phyloP scores from a whole-genome alignment of 1,140 invertebrate genomes.

The Aradophagus sp. region DNA sequence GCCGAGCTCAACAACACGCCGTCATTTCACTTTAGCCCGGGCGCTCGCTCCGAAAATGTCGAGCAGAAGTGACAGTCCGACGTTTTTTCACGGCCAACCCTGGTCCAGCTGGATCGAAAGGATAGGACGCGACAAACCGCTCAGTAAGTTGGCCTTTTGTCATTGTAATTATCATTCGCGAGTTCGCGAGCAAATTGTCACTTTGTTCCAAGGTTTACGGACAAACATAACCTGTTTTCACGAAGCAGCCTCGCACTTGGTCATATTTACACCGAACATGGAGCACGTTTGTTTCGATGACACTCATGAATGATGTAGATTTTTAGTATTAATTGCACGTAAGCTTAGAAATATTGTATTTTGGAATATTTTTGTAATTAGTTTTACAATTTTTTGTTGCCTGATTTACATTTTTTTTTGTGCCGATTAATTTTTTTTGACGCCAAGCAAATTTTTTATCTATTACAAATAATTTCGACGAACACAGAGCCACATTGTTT shows the following conservation, averaged over 20 bases:
- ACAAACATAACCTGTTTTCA: conserved; percentile 36
- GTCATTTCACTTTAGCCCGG: conserved; percentile 21
- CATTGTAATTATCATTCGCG: not conserved
- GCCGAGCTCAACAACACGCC: conserved; percentile 3
- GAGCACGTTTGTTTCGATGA: too few relatives aligned
- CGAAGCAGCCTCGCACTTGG: conserved; percentile 1
- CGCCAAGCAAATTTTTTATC: too few relatives aligned
- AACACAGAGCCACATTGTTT: too few relatives aligned
- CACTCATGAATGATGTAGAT: not conserved
- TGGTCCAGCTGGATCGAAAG: conserved; percentile 74
- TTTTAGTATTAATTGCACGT: too few relatives aligned
- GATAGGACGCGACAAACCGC: conserved; percentile 72
- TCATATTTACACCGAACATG: conserved; percentile 15
- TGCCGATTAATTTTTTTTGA: too few relatives aligned
- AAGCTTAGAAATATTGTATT: too few relatives aligned
- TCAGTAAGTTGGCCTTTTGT: conserved; percentile 66
- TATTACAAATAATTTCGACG: too few relatives aligned
- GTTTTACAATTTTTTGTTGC: too few relatives aligned
- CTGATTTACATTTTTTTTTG: too few relatives aligned
- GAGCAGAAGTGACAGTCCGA: conserved; percentile 73
- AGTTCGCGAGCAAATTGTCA: conserved; percentile 9
- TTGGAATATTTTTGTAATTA: too few relatives aligned
- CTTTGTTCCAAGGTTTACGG: conserved; percentile 1
- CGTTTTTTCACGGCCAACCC: conserved; percentile 74
- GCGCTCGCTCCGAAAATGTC: conserved; percentile 64